Percentiles rank a stretch among this genome's conserved stretches.
Conservation (phyloP, 2,113 vertebrate genomes). For the Odontophorus gujanensis region DNA sequence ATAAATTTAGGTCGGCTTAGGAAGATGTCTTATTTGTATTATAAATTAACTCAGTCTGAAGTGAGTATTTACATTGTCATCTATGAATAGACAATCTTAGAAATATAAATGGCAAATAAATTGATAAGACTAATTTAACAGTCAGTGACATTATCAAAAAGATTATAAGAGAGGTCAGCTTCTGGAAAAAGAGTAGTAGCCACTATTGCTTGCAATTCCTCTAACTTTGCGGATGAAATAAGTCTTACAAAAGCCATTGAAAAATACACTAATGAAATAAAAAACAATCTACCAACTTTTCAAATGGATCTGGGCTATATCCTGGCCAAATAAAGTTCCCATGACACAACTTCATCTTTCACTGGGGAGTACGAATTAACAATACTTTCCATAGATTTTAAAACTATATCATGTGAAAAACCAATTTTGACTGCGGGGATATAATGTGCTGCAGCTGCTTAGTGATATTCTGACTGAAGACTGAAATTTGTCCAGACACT, state of each 20-base stretch:
- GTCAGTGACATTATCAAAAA: background rate
- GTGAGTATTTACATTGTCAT: background rate
- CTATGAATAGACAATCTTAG: background rate
- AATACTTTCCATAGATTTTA: conserved; percentile 9
- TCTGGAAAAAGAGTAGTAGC: background rate
- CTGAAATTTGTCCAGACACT: background rate
- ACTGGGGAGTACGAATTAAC: background rate
- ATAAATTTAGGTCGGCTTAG: background rate
- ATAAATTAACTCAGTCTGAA: background rate
- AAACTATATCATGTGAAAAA: background rate
- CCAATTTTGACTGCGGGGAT: background rate
- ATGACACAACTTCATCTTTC: background rate
- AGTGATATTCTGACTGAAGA: background rate
- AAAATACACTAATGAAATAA: conserved; percentile 4
- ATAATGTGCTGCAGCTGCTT: background rate
- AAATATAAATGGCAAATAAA: background rate
- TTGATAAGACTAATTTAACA: background rate
- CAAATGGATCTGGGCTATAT: background rate
- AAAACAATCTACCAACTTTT: background rate
- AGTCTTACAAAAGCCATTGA: background rate
- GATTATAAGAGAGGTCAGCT: background rate
- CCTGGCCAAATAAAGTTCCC: background rate
- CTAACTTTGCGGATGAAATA: background rate
- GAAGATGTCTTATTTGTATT: background rate
- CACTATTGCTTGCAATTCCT: background rate